Base-by-base conservation (phyloP, 2,797 vertebrate genomes). In the Lagocephalus sceleratus region DNA sequence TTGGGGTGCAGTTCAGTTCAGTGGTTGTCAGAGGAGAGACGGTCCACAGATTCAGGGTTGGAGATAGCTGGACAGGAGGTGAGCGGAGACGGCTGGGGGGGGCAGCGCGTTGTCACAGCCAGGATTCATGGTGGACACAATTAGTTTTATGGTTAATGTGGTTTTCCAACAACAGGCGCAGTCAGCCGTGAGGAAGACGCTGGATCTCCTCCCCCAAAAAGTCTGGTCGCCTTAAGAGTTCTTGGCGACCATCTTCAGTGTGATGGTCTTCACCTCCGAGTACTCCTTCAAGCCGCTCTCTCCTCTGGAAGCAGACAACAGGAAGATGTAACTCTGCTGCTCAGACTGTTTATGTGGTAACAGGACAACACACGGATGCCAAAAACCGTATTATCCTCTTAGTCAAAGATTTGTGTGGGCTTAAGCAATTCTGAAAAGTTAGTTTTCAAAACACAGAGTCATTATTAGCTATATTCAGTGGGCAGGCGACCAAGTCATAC, bases 191-290 rank as follows among this genome's bases (percentile, higher is more conserved):
- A 83, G 67, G 68, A 82, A 73, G 73, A 72, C 22, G 57, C 21
- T 55, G 68, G 68, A 68, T 68, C 80, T 78, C 70, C 67, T 65
- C 63, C 66, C 39, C 49, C 42, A 39, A 68, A 54, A 57, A 25
- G 19, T 40, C 23, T 56, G 32, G 58, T 66, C 57, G 54, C 65
- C 83, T 94, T 97, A 99, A 75, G 95, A 99, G 85, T 95, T 98
- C 91, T 98, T 98, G 87, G 92, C 87, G 44, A 93, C 92, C 83
- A 98, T 91, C 90, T 94, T 98, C 85, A 99, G 94, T 0, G 96
- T 99, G 85, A 99, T 94, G 45, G 97, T 98, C 92, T 99, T 99
- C 78, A 97, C 87, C 88, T 99, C 97, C 10, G 95, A 93, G 85
- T 99, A 99, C 84, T 98, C 97, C 78, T 91, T 93, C 85, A 99